phyloP scores from a whole-genome alignment of 2,797 vertebrate species.

The Merluccius polli region DNA sequence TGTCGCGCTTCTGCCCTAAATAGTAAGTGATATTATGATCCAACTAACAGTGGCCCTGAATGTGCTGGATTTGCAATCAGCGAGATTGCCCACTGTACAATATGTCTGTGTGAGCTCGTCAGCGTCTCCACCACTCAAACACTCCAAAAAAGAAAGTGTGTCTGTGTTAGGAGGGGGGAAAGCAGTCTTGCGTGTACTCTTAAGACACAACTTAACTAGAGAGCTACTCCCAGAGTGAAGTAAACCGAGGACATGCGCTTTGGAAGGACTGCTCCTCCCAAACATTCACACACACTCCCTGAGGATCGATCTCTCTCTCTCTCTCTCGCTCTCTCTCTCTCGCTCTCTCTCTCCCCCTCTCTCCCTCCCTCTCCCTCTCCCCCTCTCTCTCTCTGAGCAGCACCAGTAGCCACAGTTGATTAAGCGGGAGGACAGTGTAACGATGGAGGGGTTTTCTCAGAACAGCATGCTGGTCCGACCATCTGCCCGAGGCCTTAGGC shows the following conservation, averaged over 20 bases:
- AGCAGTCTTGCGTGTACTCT: background rate
- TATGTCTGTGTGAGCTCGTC: constrained; percentile 58
- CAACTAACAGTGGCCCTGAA: constrained; percentile 21
- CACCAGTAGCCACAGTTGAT: background rate
- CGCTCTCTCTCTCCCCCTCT: too few species aligned
- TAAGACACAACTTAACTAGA: background rate
- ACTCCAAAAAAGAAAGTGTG: background rate
- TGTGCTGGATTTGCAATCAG: constrained; percentile 73
- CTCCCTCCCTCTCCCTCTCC: too few species aligned
- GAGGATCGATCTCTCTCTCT: background rate
- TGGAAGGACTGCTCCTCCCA: background rate
- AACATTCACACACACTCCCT: background rate
- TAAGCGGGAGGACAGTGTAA: background rate
- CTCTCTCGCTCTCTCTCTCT: too few species aligned
- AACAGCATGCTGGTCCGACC: constrained; percentile 15
- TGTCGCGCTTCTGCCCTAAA: background rate
- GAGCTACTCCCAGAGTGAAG: constrained; percentile 1
- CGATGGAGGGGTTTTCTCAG: background rate
- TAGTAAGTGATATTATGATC: constrained; percentile 58
- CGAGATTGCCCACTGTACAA: constrained; percentile 70
- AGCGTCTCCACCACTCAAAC: background rate
- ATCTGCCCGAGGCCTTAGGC: constrained; percentile 32
- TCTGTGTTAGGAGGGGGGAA: constrained; percentile 9
- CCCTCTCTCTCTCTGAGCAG: background rate
- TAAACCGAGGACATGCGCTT: background rate